A percentile compares a stretch with the other conserved stretches of the same genome.
Conservation (phyloP, 1,140 invertebrate species). For the Hirudo medicinalis region DNA sequence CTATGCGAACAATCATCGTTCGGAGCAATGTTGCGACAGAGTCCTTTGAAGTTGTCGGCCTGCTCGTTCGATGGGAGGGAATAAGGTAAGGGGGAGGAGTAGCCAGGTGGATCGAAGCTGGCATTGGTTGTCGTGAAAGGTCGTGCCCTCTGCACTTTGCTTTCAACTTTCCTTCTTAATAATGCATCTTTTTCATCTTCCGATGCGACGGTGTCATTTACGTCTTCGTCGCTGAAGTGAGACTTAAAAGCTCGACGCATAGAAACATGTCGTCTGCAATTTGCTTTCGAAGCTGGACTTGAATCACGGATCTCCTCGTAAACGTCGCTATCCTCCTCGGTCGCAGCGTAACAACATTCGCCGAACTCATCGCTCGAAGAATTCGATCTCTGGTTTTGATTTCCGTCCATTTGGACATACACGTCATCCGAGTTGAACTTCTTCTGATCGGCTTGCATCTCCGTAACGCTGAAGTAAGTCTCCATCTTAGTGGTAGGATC, state of each 20-base stretch:
- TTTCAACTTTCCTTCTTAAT: background rate
- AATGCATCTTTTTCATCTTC: background rate
- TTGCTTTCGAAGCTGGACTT: no score
- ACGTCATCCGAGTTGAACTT: background rate
- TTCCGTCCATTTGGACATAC: background rate
- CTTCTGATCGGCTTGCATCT: background rate
- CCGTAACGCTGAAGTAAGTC: constrained; percentile 8
- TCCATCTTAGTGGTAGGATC: background rate
- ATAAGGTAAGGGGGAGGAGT: background rate
- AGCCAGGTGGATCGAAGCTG: background rate
- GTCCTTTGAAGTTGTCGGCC: background rate
- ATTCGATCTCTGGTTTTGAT: background rate
- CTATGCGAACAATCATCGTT: background rate
- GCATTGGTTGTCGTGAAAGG: constrained; percentile 8
- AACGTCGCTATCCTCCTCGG: no score
- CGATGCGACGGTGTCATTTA: no score
- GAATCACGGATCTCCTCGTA: no score
- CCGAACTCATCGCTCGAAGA: background rate
- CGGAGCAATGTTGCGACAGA: background rate
- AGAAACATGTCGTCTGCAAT: no score
- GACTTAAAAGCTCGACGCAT: no score
- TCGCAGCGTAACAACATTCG: background rate
- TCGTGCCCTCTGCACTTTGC: background rate
- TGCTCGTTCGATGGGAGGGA: background rate
- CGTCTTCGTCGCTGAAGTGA: no score